Percentiles rank a stretch among this genome's conserved stretches.
Conservation (phyloP, 2,113 vertebrate species). For the Pseudonaja textilis region DNA sequence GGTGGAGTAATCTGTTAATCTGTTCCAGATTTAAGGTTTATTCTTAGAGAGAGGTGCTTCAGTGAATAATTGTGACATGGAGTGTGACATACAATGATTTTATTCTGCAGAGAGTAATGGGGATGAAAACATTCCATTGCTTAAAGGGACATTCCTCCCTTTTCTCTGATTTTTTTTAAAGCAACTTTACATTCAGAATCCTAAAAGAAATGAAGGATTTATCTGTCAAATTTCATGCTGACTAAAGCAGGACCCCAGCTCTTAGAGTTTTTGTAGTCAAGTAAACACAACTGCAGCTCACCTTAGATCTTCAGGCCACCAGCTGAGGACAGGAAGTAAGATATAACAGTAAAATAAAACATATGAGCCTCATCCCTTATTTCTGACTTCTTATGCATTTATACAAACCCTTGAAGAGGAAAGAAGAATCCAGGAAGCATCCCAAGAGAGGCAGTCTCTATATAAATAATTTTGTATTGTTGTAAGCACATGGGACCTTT, state of each 20-base stretch:
- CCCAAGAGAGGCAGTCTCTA: not conserved
- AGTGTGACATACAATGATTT: slow-evolving; percentile 77
- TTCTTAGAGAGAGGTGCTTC: slow-evolving; percentile 65
- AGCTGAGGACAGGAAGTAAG: not conserved
- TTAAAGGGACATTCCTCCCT: slow-evolving; percentile 61
- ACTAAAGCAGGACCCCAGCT: not conserved
- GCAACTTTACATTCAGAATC: slow-evolving; percentile 33
- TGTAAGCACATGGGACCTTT: not conserved
- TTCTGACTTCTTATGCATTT: not conserved
- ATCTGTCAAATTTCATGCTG: slow-evolving; percentile 18
- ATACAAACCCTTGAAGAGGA: not conserved
- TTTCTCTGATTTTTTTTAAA: slow-evolving; percentile 22
- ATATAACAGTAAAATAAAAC: not conserved
- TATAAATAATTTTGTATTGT: not conserved
- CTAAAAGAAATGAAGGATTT: slow-evolving; percentile 47
- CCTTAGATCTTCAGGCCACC: not conserved
- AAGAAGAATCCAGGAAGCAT: not conserved
- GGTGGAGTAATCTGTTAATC: not conserved
- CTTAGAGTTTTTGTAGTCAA: not conserved
- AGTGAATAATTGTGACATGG: slow-evolving; percentile 78
- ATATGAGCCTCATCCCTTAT: not conserved
- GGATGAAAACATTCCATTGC: slow-evolving; percentile 67
- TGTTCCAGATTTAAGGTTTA: slow-evolving; percentile 26
- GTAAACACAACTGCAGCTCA: not conserved
- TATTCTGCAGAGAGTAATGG: slow-evolving; percentile 62